These are phyloP conservation scores for Scatophagus argus DNA, from an alignment of 2,113 vertebrate species.

Conservation along the genomic window DNA sequence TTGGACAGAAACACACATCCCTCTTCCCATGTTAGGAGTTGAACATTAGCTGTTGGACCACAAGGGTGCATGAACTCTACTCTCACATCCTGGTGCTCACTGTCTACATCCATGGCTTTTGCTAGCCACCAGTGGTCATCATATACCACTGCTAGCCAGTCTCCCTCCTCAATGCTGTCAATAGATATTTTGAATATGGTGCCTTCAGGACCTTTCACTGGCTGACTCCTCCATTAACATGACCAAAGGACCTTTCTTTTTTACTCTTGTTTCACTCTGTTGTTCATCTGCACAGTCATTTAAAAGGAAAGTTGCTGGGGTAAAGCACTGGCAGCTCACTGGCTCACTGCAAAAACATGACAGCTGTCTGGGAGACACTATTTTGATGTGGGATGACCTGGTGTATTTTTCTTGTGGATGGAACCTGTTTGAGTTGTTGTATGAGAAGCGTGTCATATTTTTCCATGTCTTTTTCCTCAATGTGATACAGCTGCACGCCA, in stretches of 20 bases:
- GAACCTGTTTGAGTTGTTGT: neutral
- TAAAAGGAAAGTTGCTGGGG: too few relatives aligned
- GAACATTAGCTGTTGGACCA: neutral
- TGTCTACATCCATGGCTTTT: neutral
- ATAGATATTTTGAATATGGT: neutral
- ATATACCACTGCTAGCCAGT: neutral
- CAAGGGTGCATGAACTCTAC: neutral
- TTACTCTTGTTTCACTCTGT: too few relatives aligned
- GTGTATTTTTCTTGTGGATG: neutral
- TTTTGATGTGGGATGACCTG: too few relatives aligned
- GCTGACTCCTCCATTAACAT: neutral
- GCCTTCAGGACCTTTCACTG: neutral
- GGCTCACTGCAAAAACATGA: too few relatives aligned
- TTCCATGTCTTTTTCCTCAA: neutral
- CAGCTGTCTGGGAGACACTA: too few relatives aligned
- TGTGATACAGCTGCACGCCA: neutral
- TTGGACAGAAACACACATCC: neutral
- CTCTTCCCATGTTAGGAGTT: neutral
- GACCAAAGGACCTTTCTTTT: neutral
- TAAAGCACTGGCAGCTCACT: too few relatives aligned
- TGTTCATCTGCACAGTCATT: too few relatives aligned
- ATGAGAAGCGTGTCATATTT: neutral
- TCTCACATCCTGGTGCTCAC: neutral
- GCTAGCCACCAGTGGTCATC: constrained; percentile 8
- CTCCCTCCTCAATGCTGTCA: neutral